Evolutionary conservation across 2,888 invertebrate genomes (phyloP), one percentile per base, ranked within the genome.

Genomic region (Aquatica leii): DNA sequence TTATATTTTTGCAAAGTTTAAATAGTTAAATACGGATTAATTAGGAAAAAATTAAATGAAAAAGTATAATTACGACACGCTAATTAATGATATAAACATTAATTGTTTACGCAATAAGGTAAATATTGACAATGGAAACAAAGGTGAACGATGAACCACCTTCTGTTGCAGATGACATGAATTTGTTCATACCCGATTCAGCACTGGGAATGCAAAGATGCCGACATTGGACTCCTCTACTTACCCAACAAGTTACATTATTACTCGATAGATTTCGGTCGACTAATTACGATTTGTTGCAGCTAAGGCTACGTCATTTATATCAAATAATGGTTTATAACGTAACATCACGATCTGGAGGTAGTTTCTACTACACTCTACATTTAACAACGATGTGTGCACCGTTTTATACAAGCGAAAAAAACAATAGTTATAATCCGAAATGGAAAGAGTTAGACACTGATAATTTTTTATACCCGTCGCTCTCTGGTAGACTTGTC

Each of bases 331-430:
- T 87, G 70, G 88, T 87, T 65, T 84, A 87, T 73, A 90, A 90
- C 80, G 81, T 88, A 56, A 62, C 77, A 80, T 46, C 71, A 62
- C 62, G 84, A 37, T 69, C 73, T 24, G 83, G 1, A 82, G 85
- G 87, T 74, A 88, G 87, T 71, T 89, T 90, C 77, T 94, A 93
- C 77, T 89, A 90, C 69, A 94, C 94, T 0, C 82, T 95, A 17
- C 94, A 95, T 77, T 85, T 90, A 71, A 90, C 92, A 2, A 88
- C 89, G 12, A 90, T 92, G 88, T 91, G 91, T 5, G 90, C 92
- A 4, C 92, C 94, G 0, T 90, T 94, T 76, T 95, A 92, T 74
- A 92, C 91, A 0, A 94, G 94, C 73, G 93, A 94, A 79, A 86
- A 87, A 74, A 84, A 92, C 66, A 85, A 85, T 52, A 88, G 88